Evolutionary conservation across 2,113 vertebrate genomes (phyloP), one percentile per base, ranked within the genome.

Genomic region (Lasiurus borealis): DNA sequence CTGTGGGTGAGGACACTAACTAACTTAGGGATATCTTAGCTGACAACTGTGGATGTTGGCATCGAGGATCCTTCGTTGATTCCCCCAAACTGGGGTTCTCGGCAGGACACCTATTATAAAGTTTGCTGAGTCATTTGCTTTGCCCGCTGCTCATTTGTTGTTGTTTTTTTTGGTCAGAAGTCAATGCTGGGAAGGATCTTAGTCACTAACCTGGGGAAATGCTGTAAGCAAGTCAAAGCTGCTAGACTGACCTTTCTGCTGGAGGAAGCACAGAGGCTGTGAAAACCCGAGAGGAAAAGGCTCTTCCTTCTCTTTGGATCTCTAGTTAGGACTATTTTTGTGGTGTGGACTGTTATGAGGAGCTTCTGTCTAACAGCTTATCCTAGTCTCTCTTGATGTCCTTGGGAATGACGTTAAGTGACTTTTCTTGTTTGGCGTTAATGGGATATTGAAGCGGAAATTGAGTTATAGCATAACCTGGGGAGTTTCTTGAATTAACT

Each of bases 381-480:
- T 95, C 29, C 94, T 93, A 15, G 54, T 75, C 52, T 95, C 85
- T 96, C 62, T 88, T 84, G 73, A 76, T 88, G 68, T 78, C 82
- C 84, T 97, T 87, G 66, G 66, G 93, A 91, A 93, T 94, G 87
- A 75, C 90, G 96, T 91, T 90, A 86, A 89, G 59, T 93, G 44
- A 91, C 87, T 94, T 90, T 71, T 14, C 82, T 62, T 71, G 52
- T 96, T 94, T 86, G 50, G 83, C 86, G 64, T 72, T 95, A 94
- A 54, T 78, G 57, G 82, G 73, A 85, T 94, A 72, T 19, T 95
- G 95, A 82, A 95, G 36, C 0, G 11, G 85, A 97, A 97, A 86
- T 88, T 80, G 85, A 97, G 62, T 92, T 93, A 71, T 85, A 88
- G 78, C 80, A 88, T 87, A 69, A 87, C 86, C 92, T 93, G 40